Base-by-base conservation (phyloP, 2,888 invertebrate genomes). In the Sinodicranocentrus sp. region DNA sequence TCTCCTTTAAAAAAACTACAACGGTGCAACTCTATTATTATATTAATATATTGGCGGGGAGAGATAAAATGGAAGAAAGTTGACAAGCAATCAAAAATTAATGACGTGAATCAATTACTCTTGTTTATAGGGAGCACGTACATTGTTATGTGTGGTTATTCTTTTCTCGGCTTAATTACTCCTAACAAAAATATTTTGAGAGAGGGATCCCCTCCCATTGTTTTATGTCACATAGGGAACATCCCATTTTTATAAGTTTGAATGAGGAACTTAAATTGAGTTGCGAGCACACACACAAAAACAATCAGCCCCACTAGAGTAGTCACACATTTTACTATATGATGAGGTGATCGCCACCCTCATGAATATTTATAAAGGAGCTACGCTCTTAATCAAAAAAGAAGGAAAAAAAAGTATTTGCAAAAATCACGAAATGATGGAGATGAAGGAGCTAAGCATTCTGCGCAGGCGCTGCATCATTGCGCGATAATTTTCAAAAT, bases 51-150 rank as follows among this genome's bases (percentile, higher is more conserved):
- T 17, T 39, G 8, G 23, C 17, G 13, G n/a, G 28, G 1, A 5
- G 13, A 15, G 33, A 26, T n/a, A 44, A 28, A 61, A 72, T 10
- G 33, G 61, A 82, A 33, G 80, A 82, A 82, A 82, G 80, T 82
- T 82, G 80, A 82, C 80, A 82, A 82, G 73, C 73, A 73, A 82
- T 82, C 80, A 82, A 82, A 82, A 61, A 52, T 82, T 82, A 82
- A 82, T 82, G 73, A 82, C 80, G 57, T 57, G 73, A 82, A 73
- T 82, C 80, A 72, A 82, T 82, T 82, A 82, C 59, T 48, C 48
- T 33, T 33, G 33, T 33, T 10, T 33, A 10, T 33, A 33, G 33
- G 10, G 33, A 33, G 33, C 3, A 33, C 10, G 33, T 33, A 6
- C 10, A 33, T 33, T 33, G 33, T 33, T 39, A 39, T 39, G 39